Evolutionary conservation across 2,888 invertebrate genomes (phyloP).

Genomic region (Ptychoptera albimana): DNA sequence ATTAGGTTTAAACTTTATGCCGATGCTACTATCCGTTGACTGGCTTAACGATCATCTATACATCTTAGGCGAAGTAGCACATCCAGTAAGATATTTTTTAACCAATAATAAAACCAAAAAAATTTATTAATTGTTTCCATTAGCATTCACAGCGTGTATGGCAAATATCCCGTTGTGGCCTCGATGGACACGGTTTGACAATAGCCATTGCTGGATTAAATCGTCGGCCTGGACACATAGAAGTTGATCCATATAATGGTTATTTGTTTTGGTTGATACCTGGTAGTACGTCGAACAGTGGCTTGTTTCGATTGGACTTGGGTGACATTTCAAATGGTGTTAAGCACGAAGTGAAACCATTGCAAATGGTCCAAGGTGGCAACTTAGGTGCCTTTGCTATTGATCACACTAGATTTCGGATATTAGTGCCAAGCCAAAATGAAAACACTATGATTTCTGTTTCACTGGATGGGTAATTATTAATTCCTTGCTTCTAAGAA

Average conservation of each 20-base stretch:
- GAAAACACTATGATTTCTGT: constrained; percentile 66
- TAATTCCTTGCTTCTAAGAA: constrained; percentile 6
- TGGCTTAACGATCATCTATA: constrained; percentile 80
- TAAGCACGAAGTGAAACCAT: constrained; percentile 48
- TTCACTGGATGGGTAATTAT: constrained; percentile 58
- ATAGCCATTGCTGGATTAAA: constrained; percentile 55
- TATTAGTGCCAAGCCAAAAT: constrained; percentile 57
- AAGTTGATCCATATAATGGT: constrained; percentile 87
- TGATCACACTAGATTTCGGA: constrained; percentile 64
- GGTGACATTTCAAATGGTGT: constrained; percentile 61
- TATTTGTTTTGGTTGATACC: constrained; percentile 65
- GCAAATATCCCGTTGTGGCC: constrained; percentile 60
- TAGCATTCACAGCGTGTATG: constrained; percentile 31
- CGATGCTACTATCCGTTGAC: constrained; percentile 63
- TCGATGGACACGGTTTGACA: constrained; percentile 53
- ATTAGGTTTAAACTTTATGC: constrained; percentile 40
- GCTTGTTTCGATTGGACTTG: constrained; percentile 60
- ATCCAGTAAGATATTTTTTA: constrained; percentile 23
- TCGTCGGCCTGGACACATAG: constrained; percentile 58
- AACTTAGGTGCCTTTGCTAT: constrained; percentile 69
- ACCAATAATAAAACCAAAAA: constrained; percentile 20
- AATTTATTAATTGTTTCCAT: constrained; percentile 12
- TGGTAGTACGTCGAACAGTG: constrained; percentile 36
- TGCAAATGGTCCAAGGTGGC: constrained; percentile 45
- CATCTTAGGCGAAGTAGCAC: constrained; percentile 55